Percentiles rank a stretch among this genome's conserved stretches.
Conservation (phyloP, 2,113 vertebrate genomes). For the Phrynosoma platyrhinos region DNA sequence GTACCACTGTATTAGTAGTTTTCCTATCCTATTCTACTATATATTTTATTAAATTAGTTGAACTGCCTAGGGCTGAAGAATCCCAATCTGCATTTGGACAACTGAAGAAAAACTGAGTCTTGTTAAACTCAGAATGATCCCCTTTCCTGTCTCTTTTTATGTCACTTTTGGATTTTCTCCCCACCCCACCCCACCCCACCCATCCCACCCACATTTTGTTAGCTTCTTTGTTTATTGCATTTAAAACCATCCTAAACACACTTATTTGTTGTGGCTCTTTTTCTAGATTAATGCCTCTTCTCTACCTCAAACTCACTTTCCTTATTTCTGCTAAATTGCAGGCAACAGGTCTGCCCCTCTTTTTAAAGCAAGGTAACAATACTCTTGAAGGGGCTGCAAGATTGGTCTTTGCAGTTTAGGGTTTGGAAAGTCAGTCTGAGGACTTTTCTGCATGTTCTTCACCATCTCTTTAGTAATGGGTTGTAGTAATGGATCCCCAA, state of each 20-base stretch:
- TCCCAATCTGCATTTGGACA: not conserved
- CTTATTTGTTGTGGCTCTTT: not conserved
- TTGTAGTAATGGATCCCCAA: not conserved
- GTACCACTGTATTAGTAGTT: too few relatives aligned
- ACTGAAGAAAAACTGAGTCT: not conserved
- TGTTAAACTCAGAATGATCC: slow-evolving; percentile 8
- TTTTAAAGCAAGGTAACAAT: not conserved
- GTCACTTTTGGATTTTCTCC: too few relatives aligned
- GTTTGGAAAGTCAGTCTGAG: not conserved
- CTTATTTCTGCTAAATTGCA: not conserved
- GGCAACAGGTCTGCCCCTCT: not conserved
- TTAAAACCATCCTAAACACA: not conserved
- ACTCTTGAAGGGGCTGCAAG: not conserved
- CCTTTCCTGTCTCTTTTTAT: not conserved
- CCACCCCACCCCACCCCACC: not conserved
- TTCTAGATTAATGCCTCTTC: not conserved
- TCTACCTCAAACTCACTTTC: not conserved
- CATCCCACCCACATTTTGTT: not conserved
- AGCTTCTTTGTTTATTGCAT: too few relatives aligned
- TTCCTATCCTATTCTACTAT: not conserved
- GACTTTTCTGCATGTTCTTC: not conserved
- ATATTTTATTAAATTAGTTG: not conserved
- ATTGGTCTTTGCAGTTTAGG: not conserved
- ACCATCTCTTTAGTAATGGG: not conserved
- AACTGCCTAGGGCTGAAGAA: not conserved